phyloP scores from a whole-genome alignment of 2,888 invertebrate species.

The Mycogona germanica region DNA sequence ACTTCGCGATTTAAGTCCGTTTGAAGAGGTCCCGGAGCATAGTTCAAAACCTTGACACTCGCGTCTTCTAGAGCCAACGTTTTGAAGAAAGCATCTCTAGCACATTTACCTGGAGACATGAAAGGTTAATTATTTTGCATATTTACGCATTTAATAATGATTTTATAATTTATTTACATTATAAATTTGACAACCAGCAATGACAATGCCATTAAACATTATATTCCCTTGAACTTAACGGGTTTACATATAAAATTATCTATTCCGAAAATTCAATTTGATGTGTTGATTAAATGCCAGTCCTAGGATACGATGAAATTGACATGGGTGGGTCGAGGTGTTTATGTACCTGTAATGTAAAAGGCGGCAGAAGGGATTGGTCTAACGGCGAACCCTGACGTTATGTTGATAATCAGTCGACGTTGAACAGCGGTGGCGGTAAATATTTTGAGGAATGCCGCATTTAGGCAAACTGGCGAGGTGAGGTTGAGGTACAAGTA shows the following conservation, averaged over 20 bases:
- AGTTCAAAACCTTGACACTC: conserved; percentile 61
- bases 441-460: conserved; percentile 50
- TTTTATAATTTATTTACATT: no score
- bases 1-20: conserved; percentile 56
- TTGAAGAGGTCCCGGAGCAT: conserved; percentile 84
- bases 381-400: conserved; percentile 64
- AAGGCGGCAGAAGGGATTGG: conserved; percentile 66
- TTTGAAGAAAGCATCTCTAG: conserved; percentile 76
- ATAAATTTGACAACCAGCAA: no score
- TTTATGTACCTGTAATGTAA: conserved; percentile 47
- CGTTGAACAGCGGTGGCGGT: conserved; percentile 17
- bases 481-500: conserved; percentile 68
- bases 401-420: conserved; percentile 56
- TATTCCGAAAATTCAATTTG: no score
- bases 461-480: conserved; percentile 43
- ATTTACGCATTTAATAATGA: no score
- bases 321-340: no score
- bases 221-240: no score
- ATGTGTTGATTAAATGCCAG: no score
- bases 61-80: conserved; percentile 67
- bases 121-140: no score
- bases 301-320: no score
- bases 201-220: no score
- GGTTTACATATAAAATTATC: no score
- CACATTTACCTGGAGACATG: conserved; percentile 81